A percentile compares a stretch with the other conserved stretches of the same genome.
These are phyloP conservation scores for Coregonus sp. DNA, from an alignment of 2,797 vertebrate genomes.

Conservation along the genomic window DNA sequence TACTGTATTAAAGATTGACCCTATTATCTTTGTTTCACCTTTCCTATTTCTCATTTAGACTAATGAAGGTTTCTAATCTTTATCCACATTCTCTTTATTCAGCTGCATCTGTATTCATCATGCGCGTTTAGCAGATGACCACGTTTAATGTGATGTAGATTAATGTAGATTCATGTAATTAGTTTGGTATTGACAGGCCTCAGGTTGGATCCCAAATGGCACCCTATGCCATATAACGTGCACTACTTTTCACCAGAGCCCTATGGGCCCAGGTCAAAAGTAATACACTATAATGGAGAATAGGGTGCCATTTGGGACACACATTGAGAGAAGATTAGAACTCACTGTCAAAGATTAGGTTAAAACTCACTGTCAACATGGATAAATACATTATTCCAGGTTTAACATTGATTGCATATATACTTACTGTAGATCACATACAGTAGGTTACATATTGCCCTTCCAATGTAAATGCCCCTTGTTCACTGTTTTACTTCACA, in stretches of 20 bases:
- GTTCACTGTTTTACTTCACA: background rate
- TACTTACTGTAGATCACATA: background rate
- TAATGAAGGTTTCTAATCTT: background rate
- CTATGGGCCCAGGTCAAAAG: too few relatives aligned
- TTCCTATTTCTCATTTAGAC: background rate
- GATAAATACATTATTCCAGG: background rate
- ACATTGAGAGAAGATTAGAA: background rate
- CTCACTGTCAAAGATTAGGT: too few relatives aligned
- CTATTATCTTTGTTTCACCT: constrained; percentile 26
- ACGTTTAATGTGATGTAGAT: constrained; percentile 38
- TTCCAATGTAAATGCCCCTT: background rate
- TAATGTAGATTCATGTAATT: constrained; percentile 21
- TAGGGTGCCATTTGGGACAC: background rate
- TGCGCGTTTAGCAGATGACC: background rate
- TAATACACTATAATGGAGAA: background rate
- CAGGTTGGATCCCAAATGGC: too few relatives aligned
- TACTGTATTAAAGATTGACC: constrained; percentile 37
- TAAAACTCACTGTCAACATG: constrained; percentile 8
- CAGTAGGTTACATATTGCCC: background rate
- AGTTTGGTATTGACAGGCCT: constrained; percentile 22
- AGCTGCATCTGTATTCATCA: background rate
- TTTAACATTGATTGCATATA: background rate
- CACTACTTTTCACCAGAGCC: too few relatives aligned
- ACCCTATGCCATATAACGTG: too few relatives aligned
- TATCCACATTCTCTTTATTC: background rate